A percentile compares a stretch with the other conserved stretches of the same genome.
Evolutionary conservation across 2,113 vertebrate genomes (phyloP).

Genomic region (Silurus meridionalis): DNA sequence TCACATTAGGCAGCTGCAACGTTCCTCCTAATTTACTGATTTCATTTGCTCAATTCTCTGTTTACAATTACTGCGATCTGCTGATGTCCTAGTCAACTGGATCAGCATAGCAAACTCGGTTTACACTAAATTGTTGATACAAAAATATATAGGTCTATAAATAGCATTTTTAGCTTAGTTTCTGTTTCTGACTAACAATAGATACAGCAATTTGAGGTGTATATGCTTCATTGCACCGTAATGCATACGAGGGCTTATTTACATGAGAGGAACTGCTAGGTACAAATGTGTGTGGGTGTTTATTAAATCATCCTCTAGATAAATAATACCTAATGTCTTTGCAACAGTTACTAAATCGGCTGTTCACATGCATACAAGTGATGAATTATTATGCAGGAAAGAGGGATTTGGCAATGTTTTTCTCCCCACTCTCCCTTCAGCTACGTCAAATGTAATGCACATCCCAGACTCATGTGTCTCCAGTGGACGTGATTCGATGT

Average conservation of each 20-base stretch:
- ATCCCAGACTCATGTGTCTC: conserved; percentile 25
- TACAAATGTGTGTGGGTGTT: background rate
- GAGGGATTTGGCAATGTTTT: conserved; percentile 28
- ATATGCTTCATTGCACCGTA: background rate
- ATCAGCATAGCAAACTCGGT: background rate
- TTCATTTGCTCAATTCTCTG: background rate
- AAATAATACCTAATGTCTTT: conserved; percentile 14
- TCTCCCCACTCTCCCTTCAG: background rate
- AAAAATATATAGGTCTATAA: background rate
- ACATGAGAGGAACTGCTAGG: conserved; percentile 18
- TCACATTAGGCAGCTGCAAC: background rate
- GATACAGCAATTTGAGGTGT: background rate
- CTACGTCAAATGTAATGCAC: background rate
- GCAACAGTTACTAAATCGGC: conserved; percentile 16
- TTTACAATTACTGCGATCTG: background rate
- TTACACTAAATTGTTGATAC: too few species aligned
- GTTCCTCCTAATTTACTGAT: background rate
- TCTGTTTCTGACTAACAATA: background rate
- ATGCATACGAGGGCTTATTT: conserved; percentile 25
- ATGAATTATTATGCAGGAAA: conserved; percentile 12
- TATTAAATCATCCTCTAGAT: background rate
- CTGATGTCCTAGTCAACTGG: background rate
- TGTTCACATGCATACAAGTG: background rate
- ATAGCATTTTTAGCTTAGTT: background rate
- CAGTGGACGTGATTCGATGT: conserved; percentile 27